Evolutionary conservation across 2,888 invertebrate species (phyloP).

Genomic region (Cylindroiulus punctatus): DNA sequence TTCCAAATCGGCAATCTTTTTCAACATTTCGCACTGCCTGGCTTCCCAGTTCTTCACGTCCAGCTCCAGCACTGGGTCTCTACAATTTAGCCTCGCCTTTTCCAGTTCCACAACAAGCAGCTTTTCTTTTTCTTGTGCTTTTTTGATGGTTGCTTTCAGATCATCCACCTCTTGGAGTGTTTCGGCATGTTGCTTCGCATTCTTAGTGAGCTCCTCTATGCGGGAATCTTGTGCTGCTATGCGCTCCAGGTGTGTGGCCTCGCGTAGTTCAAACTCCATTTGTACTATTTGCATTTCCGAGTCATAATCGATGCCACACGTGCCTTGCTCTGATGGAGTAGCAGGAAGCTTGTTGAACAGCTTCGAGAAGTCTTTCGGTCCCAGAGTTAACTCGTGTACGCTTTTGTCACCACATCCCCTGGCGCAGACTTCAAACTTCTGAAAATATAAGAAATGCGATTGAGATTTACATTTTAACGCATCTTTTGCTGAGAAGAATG

Average conservation of each 20-base stretch:
- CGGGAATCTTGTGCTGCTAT: neutral
- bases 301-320: neutral
- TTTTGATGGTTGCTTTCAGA: neutral
- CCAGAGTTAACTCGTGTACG: neutral
- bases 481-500: neutral
- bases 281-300: slow-evolving; percentile 40
- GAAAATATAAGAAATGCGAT: neutral
- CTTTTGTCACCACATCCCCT: neutral
- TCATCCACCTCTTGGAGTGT: neutral
- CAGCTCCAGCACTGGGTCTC: neutral
- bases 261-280: slow-evolving; percentile 26
- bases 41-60: neutral
- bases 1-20: neutral
- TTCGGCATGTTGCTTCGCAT: neutral
- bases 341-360: neutral
- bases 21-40: neutral
- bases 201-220: slow-evolving; percentile 16
- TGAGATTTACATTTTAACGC: neutral
- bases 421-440: neutral
- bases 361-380: neutral
- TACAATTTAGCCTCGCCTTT: neutral
- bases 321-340: neutral
- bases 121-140: neutral
- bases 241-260: neutral
- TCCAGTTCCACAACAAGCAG: neutral